These are phyloP conservation scores for Baryphthengus martii DNA, from an alignment of 2,113 vertebrate species.

Conservation along the genomic window DNA sequence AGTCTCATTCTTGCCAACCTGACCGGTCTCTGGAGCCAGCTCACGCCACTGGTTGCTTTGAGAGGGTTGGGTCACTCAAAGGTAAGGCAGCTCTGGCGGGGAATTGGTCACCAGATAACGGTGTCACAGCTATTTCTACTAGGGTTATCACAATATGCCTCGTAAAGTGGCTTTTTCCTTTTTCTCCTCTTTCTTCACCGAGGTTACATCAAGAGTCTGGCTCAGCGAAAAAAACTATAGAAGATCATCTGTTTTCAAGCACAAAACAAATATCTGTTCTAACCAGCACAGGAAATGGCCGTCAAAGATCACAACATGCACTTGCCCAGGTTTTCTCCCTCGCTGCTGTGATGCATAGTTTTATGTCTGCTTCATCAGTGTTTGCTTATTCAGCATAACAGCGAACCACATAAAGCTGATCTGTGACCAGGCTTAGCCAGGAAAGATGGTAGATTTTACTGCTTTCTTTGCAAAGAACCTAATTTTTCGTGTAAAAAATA, in stretches of 20 bases:
- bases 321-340: not conserved
- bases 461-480: slow-evolving; percentile 5
- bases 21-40: rapidly evolving
- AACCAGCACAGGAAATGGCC: not conserved
- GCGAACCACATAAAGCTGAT: slow-evolving; percentile 42
- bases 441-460: not conserved
- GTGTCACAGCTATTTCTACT: not conserved
- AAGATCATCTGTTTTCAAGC: slow-evolving; percentile 2
- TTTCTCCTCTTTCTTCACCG: not conserved
- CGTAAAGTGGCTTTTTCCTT: not conserved
- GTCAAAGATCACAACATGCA: not conserved
- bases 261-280: slow-evolving; percentile 12
- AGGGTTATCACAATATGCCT: not conserved
- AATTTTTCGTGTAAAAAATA: not conserved
- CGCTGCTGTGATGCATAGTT: slow-evolving; percentile 7
- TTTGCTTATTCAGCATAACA: slow-evolving; percentile 44
- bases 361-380: slow-evolving; percentile 19
- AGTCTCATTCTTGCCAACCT: not conserved
- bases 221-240: slow-evolving; percentile 8
- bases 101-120: not conserved
- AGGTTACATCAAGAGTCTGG: not conserved
- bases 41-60: not conserved
- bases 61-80: not conserved
- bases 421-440: not conserved
- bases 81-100: not conserved